Conservation (phyloP, 92 coral and sea anemone genomes). For the Palythoa grandis region DNA sequence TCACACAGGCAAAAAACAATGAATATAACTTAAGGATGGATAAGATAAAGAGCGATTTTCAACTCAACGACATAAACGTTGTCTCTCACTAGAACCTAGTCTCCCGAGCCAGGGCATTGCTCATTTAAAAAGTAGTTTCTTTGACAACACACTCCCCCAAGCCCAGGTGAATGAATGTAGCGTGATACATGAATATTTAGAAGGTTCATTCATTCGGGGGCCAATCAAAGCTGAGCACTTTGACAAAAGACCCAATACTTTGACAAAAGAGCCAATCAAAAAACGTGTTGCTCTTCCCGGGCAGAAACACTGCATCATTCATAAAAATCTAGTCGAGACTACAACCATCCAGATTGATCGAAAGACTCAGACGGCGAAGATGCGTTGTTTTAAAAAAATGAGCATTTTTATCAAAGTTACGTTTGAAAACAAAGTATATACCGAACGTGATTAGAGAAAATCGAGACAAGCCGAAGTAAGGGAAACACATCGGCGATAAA, state of each 20-base stretch:
- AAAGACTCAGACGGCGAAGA: background rate
- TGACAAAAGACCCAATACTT: too few relatives aligned
- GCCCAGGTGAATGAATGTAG: background rate
- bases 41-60: too few relatives aligned
- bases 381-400: background rate
- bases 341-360: background rate
- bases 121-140: background rate
- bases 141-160: background rate
- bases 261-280: conserved; percentile 20
- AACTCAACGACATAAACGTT: too few relatives aligned
- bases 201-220: background rate
- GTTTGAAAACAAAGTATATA: background rate
- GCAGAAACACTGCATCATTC: background rate
- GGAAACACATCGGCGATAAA: conserved; percentile 19
- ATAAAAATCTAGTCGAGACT: background rate
- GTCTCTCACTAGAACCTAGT: too few relatives aligned
- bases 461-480: conserved; percentile 40
- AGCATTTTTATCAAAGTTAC: conserved; percentile 12
- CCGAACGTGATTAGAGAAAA: background rate
- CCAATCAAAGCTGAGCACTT: background rate
- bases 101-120: too few relatives aligned
- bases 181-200: background rate
- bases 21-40: too few relatives aligned
- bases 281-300: background rate
- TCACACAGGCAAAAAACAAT: too few relatives aligned